Evolutionary conservation across 2,113 vertebrate species (phyloP), one percentile per base, ranked within the genome.

Genomic region (Mesoclemmys tuberculata): DNA sequence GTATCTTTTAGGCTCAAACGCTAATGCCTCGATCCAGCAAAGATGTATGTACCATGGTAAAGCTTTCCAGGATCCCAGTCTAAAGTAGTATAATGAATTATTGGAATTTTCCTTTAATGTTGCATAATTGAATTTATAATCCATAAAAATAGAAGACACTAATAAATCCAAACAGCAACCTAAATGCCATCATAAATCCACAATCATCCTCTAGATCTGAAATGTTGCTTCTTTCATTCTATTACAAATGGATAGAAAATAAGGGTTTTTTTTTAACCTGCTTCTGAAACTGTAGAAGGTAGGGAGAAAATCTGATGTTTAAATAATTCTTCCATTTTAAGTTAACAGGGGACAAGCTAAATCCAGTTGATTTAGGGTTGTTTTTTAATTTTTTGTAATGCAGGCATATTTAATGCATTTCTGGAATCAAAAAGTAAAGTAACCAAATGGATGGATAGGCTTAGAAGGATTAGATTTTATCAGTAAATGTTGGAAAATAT

Each of bases 91-190:
- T 61, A 83, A 49, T 91, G 44, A 38, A 64, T 81, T 79, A 12
- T 51, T 79, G 38, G 24, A 93, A 92, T 90, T 10, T 18, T n/a
- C 77, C 87, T 84, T 89, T 84, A 77, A 89, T 49, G 19, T 31
- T 77, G 19, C 46, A 11, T 0, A 0, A 10, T 29, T 77, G 82
- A 85, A 54, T 81, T 51, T 84, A 52, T 2, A 12, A n/a, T 55
- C 93, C 89, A 7, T 84, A 31, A 87, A 93, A 95, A 2, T 12
- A 55, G 61, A 54, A 87, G 21, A 71, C 74, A 82, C 29, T 5
- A 46, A 48, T 56, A 87, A 83, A 87, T 52, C 61, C 90, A 52
- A 74, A 7, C 77, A 77, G 79, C 38, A 92, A 61, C 27, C 2
- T 46, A 64, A 92, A 77, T 10, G 4, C 27, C 24, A 22, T 1